phyloP scores from a whole-genome alignment of 2,113 vertebrate species.

The Rhagologus leucostigma region DNA sequence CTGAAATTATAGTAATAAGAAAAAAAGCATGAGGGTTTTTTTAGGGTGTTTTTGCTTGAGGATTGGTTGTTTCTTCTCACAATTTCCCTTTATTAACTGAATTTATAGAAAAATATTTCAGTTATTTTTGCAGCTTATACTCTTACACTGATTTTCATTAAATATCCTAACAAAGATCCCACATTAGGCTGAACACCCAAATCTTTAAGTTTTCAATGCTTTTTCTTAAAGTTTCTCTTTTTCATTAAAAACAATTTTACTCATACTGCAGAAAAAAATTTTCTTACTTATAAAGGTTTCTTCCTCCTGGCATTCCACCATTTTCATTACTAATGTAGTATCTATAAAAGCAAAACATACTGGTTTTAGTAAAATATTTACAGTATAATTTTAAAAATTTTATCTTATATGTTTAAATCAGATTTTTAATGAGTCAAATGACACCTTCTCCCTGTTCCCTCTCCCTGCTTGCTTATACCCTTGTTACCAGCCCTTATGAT shows the following conservation, averaged over 20 bases:
- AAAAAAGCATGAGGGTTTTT: neutral
- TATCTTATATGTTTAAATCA: neutral
- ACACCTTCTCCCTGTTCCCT: neutral
- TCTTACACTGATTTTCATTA: neutral
- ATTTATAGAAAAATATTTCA: neutral
- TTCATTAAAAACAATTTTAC: neutral
- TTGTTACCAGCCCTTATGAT: neutral
- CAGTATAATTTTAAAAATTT: neutral
- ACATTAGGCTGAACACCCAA: neutral
- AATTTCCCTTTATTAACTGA: neutral
- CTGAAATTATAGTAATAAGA: neutral
- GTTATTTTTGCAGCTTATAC: neutral
- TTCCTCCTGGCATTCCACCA: conserved; percentile 77
- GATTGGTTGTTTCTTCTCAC: neutral
- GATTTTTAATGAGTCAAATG: neutral
- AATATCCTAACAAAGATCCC: neutral
- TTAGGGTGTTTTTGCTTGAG: neutral
- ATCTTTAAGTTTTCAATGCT: neutral
- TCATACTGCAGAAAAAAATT: neutral
- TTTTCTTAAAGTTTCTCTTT: neutral
- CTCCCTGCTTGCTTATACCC: neutral
- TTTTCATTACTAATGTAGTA: conserved; percentile 93
- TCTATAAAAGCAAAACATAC: conserved; percentile 72
- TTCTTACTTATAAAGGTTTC: conserved; percentile 93
- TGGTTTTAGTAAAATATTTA: neutral